phyloP scores from a whole-genome alignment of 2,888 invertebrate genomes.

The Cosmia pyralina region DNA sequence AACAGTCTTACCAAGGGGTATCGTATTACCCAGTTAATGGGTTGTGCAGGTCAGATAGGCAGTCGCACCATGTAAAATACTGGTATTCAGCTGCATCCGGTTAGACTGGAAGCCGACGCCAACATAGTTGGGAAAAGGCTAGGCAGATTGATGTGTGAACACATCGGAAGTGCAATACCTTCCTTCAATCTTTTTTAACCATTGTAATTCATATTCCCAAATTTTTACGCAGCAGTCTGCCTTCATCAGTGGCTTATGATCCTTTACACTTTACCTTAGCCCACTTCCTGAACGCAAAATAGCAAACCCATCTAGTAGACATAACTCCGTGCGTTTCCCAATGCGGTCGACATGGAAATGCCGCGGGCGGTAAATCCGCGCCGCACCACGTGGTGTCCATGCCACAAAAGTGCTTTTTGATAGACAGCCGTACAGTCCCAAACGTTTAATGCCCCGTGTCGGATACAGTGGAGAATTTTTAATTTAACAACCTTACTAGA shows the following conservation, averaged over 20 bases:
- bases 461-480: constrained; percentile 81
- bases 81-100: too few relatives aligned
- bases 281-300: constrained; percentile 10
- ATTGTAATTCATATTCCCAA: background rate
- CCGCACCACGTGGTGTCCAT: constrained; percentile 78
- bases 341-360: constrained; percentile 82
- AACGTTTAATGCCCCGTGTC: constrained; percentile 78
- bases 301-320: constrained; percentile 51
- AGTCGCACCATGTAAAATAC: too few relatives aligned
- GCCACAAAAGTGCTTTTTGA: constrained; percentile 87
- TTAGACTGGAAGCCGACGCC: too few relatives aligned
- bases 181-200: background rate
- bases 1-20: too few relatives aligned
- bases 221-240: background rate
- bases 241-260: background rate
- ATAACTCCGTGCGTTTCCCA: constrained; percentile 63
- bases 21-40: too few relatives aligned
- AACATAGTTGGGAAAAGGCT: too few relatives aligned
- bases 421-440: constrained; percentile 82
- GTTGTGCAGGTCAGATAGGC: too few relatives aligned
- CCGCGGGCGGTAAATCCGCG: constrained; percentile 84
- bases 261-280: background rate
- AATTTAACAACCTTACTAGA: constrained; percentile 76
- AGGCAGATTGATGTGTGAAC: too few relatives aligned
- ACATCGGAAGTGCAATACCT: background rate